Percentiles rank a stretch among this genome's conserved stretches.
Conservation (phyloP, 1,140 invertebrate genomes). For the Elysia chlorotica region DNA sequence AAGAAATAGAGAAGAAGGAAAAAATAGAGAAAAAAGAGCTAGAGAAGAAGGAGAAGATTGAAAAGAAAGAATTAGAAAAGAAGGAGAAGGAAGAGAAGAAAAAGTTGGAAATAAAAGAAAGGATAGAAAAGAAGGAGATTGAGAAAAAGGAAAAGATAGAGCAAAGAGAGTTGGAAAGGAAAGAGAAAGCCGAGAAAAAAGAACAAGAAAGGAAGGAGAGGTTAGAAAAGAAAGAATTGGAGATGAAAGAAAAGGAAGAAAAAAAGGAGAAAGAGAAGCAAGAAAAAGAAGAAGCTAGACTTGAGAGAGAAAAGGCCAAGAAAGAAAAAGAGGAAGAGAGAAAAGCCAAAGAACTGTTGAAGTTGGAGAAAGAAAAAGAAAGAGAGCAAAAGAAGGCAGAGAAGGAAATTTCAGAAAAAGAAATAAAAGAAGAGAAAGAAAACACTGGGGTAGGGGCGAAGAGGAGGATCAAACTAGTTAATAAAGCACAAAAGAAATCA, state of each 20-base stretch:
- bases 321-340: conserved; percentile 23
- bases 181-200: conserved; percentile 16
- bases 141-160: conserved; percentile 13
- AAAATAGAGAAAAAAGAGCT: conserved; percentile 15
- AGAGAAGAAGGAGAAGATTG: conserved; percentile 16
- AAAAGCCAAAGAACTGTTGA: conserved; percentile 12
- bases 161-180: conserved; percentile 6
- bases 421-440: not conserved
- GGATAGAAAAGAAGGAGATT: not conserved
- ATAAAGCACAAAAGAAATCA: no score
- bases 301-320: conserved; percentile 26
- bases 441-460: no score
- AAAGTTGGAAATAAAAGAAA: not conserved
- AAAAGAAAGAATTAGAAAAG: conserved; percentile 27
- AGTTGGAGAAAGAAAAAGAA: conserved; percentile 27
- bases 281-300: conserved; percentile 20
- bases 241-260: conserved; percentile 1
- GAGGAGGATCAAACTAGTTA: no score
- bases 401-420: not conserved
- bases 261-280: conserved; percentile 24
- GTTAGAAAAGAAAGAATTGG: conserved; percentile 14
- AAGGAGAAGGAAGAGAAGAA: not conserved
- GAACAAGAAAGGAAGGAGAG: conserved; percentile 4
- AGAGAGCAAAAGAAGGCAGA: conserved; percentile 26
- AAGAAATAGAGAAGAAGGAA: conserved; percentile 19